These are phyloP conservation scores for Dicycla oo DNA, from an alignment of 2,888 invertebrate species.

Conservation along the genomic window DNA sequence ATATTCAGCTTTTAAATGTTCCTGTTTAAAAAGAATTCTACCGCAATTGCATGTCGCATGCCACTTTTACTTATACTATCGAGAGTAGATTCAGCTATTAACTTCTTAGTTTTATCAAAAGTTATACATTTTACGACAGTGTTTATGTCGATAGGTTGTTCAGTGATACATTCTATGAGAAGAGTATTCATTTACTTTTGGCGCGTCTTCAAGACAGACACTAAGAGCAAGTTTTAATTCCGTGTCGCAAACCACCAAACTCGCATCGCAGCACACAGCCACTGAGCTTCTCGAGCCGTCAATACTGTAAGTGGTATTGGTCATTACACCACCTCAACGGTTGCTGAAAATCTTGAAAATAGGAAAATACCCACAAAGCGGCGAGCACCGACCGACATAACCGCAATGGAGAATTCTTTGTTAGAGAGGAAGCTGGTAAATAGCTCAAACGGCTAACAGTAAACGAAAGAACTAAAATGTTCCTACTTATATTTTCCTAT, in stretches of 20 bases:
- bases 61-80: slow-evolving; percentile 11
- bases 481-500: slow-evolving; percentile 30
- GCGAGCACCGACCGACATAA: slow-evolving; percentile 3
- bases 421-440: slow-evolving; percentile 44
- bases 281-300: slow-evolving; percentile 18
- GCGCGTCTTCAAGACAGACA: no score
- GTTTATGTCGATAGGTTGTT: no score
- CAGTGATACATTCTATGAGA: neutral
- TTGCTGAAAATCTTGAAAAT: slow-evolving; percentile 50
- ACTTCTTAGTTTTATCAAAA: slow-evolving; percentile 3
- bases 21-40: slow-evolving; percentile 19
- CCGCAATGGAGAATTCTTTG: slow-evolving; percentile 48
- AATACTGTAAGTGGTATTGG: slow-evolving; percentile 49
- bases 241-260: neutral
- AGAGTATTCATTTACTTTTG: neutral
- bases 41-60: slow-evolving; percentile 47
- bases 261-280: neutral
- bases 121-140: no score
- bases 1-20: slow-evolving; percentile 16
- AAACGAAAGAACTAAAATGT: slow-evolving; percentile 17
- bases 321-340: slow-evolving; percentile 46
- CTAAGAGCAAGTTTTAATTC: neutral
- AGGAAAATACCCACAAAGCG: slow-evolving; percentile 40
- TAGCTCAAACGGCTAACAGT: slow-evolving; percentile 39
- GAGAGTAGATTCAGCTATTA: neutral